These are phyloP conservation scores for Urocitellus parryii DNA, from an alignment of 2,113 vertebrate species.

Conservation along the genomic window DNA sequence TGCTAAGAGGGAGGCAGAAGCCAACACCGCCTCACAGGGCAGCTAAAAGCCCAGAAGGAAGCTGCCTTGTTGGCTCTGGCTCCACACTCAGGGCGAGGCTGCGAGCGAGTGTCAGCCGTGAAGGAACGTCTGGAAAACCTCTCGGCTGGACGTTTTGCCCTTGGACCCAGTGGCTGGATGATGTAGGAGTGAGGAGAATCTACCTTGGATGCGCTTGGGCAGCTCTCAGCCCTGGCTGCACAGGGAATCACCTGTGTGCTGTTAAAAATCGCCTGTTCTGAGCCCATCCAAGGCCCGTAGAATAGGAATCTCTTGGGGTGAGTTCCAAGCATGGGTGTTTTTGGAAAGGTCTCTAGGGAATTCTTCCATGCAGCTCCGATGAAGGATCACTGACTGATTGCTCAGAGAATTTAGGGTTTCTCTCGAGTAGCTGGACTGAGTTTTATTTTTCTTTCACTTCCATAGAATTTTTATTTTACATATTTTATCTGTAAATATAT, in stretches of 20 bases:
- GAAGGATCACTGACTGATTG: neutral
- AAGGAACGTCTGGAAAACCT: conserved; percentile 82
- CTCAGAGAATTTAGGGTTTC: neutral
- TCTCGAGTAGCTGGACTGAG: neutral
- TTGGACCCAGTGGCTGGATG: conserved; percentile 33
- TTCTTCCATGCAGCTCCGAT: neutral
- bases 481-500: neutral
- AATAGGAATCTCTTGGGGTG: neutral
- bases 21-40: conserved; percentile 71
- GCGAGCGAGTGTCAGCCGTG: conserved; percentile 56
- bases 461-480: neutral
- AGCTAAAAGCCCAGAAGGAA: conserved; percentile 73
- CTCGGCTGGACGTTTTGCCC: conserved; percentile 55
- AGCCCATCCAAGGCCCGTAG: neutral
- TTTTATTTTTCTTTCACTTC: neutral
- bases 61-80: conserved; percentile 52
- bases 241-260: conserved; percentile 31
- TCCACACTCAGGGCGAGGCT: conserved; percentile 47
- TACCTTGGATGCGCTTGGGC: neutral
- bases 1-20: conserved; percentile 75
- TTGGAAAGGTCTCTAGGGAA: neutral
- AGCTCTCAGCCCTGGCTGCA: neutral
- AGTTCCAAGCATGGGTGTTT: neutral
- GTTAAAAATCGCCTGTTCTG: neutral
- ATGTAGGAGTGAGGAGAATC: conserved; percentile 40